A percentile compares a stretch with the other conserved stretches of the same genome.
These are phyloP conservation scores for Antennarius maculatus DNA, from an alignment of 2,797 vertebrate genomes.

Conservation along the genomic window DNA sequence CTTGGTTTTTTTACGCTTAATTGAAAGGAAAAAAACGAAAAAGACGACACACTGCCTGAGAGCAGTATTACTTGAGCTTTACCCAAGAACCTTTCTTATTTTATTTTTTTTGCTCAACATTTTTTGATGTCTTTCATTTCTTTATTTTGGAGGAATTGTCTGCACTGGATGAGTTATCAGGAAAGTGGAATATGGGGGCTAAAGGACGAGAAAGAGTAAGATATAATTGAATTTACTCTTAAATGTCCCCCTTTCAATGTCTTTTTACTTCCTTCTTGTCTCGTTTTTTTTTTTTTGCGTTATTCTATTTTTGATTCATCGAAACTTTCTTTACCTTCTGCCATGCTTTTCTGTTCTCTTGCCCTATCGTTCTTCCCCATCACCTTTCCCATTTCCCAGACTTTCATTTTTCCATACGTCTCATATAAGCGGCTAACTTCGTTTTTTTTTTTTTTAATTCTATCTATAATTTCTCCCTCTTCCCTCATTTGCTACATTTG, in stretches of 20 bases:
- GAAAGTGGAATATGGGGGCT: slow-evolving; percentile 54
- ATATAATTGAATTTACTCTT: slow-evolving; percentile 21
- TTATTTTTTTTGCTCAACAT: not conserved
- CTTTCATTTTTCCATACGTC: not conserved
- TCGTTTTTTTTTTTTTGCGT: not conserved
- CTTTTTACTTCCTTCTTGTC: not conserved
- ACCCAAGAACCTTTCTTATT: not conserved
- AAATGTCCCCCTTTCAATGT: not conserved
- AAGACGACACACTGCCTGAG: slow-evolving; percentile 23
- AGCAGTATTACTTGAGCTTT: slow-evolving; percentile 29
- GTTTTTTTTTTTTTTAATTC: not conserved
- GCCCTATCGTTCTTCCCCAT: not conserved
- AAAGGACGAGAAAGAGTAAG: slow-evolving; percentile 57
- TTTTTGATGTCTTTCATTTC: slow-evolving; percentile 18
- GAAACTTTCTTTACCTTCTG: not conserved
- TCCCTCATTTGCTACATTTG: not conserved
- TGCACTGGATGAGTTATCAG: slow-evolving; percentile 31
- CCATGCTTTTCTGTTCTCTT: not conserved
- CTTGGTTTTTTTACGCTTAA: slow-evolving; percentile 30
- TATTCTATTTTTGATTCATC: not conserved
- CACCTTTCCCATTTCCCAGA: too few relatives aligned
- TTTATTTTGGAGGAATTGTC: slow-evolving; percentile 33
- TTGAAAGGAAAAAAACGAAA: slow-evolving; percentile 21
- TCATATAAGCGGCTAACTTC: slow-evolving; percentile 1
- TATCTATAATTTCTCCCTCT: not conserved